Evolutionary conservation across 2,113 vertebrate species (phyloP).

Genomic region (Nycticorax nycticorax): DNA sequence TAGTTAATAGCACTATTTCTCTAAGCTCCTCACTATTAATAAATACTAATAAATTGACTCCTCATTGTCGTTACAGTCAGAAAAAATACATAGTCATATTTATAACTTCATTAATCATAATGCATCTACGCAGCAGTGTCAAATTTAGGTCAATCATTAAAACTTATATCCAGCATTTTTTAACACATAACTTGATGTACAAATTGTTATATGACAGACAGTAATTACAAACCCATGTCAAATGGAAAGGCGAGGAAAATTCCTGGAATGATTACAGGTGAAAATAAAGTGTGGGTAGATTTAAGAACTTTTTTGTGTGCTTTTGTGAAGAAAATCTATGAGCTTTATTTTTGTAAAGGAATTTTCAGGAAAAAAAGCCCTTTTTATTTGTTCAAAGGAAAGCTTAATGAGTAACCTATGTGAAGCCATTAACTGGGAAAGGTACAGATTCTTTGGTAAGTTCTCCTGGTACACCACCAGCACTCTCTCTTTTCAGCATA

Average conservation of each 20-base stretch:
- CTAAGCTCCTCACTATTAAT: background rate
- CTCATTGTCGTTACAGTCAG: background rate
- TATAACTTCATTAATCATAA: background rate
- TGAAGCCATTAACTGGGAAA: background rate
- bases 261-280: background rate
- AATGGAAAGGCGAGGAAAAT: background rate
- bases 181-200: background rate
- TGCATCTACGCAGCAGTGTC: background rate
- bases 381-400: slow-evolving; percentile 14
- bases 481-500: background rate
- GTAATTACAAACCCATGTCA: background rate
- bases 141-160: background rate
- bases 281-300: slow-evolving; percentile 10
- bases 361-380: background rate
- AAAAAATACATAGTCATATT: background rate
- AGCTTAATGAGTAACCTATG: background rate
- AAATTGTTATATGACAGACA: background rate
- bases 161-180: background rate
- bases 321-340: slow-evolving; percentile 22
- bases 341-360: slow-evolving; percentile 1
- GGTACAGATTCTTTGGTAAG: background rate
- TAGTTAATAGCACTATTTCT: background rate
- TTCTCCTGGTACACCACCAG: background rate
- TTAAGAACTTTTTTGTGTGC: slow-evolving; percentile 5
- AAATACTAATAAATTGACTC: background rate